phyloP scores from a whole-genome alignment of 2,888 invertebrate species.

The Timema podura region DNA sequence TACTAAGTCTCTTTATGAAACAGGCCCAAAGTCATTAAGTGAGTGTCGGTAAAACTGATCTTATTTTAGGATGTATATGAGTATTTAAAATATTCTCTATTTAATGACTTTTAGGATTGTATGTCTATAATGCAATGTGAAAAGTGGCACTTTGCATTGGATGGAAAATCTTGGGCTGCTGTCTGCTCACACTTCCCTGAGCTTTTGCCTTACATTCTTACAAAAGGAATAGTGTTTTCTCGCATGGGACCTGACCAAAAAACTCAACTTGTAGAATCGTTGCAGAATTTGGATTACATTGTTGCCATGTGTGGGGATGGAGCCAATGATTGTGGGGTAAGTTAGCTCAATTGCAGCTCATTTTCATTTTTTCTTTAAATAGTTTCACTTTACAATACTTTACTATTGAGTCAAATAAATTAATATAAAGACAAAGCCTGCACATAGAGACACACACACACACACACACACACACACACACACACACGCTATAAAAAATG shows the following conservation, averaged over 20 bases:
- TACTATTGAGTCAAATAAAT: neutral
- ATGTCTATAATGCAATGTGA: no score
- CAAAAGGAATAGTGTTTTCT: slow-evolving; percentile 55
- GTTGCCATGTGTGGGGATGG: slow-evolving; percentile 62
- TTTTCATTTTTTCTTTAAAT: neutral
- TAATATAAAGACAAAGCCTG: no score
- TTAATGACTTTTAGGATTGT: no score
- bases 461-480: no score
- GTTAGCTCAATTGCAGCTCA: slow-evolving; percentile 32
- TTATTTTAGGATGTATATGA: no score
- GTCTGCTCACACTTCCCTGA: slow-evolving; percentile 67
- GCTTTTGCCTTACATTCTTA: slow-evolving; percentile 59
- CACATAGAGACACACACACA: no score
- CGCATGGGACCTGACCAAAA: slow-evolving; percentile 81
- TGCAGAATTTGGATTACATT: slow-evolving; percentile 65
- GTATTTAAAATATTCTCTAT: no score
- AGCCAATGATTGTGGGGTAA: slow-evolving; percentile 75
- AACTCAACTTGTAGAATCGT: slow-evolving; percentile 64
- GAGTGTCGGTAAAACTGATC: no score
- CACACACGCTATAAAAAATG: no score
- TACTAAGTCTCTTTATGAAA: no score
- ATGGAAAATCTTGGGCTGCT: slow-evolving; percentile 65
- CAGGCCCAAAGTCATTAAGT: no score
- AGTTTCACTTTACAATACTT: slow-evolving; percentile 2
- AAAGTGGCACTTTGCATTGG: slow-evolving; percentile 24